Conservation (phyloP, 1,140 invertebrate species). For the Xylocopa sonorina region DNA sequence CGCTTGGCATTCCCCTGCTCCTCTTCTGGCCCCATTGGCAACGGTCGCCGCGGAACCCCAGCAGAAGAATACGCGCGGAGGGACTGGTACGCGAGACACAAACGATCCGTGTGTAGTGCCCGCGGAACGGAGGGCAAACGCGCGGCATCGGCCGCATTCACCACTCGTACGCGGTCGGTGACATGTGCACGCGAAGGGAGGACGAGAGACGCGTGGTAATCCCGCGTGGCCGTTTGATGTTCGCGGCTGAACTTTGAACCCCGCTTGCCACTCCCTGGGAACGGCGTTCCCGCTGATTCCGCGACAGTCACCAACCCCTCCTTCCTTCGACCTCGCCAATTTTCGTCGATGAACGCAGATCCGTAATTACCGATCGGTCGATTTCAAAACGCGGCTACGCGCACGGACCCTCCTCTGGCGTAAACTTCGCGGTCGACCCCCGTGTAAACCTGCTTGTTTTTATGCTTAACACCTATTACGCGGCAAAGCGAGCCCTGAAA, state of each 20-base stretch:
- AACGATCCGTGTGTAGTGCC: slow-evolving; percentile 41
- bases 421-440: too few species aligned
- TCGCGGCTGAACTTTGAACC: slow-evolving; percentile 62
- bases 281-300: slow-evolving; percentile 1
- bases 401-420: neutral
- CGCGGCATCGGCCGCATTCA: slow-evolving; percentile 57
- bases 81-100: slow-evolving; percentile 57
- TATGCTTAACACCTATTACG: slow-evolving; percentile 33
- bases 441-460: slow-evolving; percentile 6
- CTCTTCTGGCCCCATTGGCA: slow-evolving; percentile 18
- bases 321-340: too few species aligned
- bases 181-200: slow-evolving; percentile 67
- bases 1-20: too few species aligned
- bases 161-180: slow-evolving; percentile 60
- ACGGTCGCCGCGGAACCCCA: slow-evolving; percentile 39
- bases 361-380: too few species aligned
- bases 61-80: slow-evolving; percentile 45
- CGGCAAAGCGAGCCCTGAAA: slow-evolving; percentile 8
- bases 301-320: neutral
- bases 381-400: neutral
- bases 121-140: slow-evolving; percentile 49
- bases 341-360: too few species aligned
- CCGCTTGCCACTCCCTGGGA: neutral
- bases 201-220: slow-evolving; percentile 58
- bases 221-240: slow-evolving; percentile 71